Evolutionary conservation across 2,113 vertebrate genomes (phyloP), one percentile per base, ranked within the genome.

Genomic region (Callorhinus ursinus): DNA sequence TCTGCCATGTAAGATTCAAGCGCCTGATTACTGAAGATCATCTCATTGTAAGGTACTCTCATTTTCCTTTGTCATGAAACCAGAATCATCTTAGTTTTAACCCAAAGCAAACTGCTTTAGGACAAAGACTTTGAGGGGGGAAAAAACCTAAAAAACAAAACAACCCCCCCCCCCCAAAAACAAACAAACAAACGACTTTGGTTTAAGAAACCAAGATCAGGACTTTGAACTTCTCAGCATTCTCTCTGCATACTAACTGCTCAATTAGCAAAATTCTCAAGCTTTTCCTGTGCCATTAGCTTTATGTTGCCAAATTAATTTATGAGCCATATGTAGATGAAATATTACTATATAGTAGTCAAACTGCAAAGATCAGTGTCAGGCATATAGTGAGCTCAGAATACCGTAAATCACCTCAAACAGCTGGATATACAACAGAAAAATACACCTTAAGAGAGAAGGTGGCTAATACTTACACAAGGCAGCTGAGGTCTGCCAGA

Each of bases 401-500:
- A 81, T 49, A 93, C 31, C n/a, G 59, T n/a, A 69, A 76, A 93
- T 76, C 7, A 33, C 61, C n/a, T 88, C 42, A 94, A 85, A 72
- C 1, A 63, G 31, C 93, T 16, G 67, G 57, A 65, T 36, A 55
- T 81, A 95, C 8, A 74, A 83, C 1, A 85, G n/a, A 59, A 95
- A 97, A 93, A 81, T 9, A 69, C 9, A 87, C 26, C 39, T 31
- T 51, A 88, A 74, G 13, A 93, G 33, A 81, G 2, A 77, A 2
- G 18, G 49, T 39, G 55, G 87, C 72, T 53, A 95, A 90, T 98
- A 99, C 99, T 99, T 99, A 99, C 99, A 99, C 99, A 92, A 99
- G 99, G 98, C 99, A 99, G 99, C 99, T 99, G 98, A 99, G 99
- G 97, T 99, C 99, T 97, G 99, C 99, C 99, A 99, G 98, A 98